Evolutionary conservation across 2,113 vertebrate species (phyloP), one percentile per base, ranked within the genome.

Genomic region (Probosciger aterrimus): DNA sequence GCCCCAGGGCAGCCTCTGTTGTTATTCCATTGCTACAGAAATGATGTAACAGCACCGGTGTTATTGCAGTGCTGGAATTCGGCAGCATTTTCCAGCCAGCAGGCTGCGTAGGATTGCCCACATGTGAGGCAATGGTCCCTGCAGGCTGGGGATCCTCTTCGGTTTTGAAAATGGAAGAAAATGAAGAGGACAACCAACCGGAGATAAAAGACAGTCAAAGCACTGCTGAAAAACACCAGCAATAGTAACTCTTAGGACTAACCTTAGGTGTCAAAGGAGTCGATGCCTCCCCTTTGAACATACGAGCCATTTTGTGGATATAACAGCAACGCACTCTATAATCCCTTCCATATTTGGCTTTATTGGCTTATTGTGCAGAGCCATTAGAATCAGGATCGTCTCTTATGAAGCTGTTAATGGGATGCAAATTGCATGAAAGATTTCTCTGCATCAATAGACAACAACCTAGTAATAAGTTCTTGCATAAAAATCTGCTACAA

Each of bases 371-470:
- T 87, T 92, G 76, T 93, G 88, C 63, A 60, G 31, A 46, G 25
- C 50, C 76, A 95, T 91, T 89, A 89, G 82, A 89, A 91, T 84
- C 49, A 63, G 69, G 88, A 83, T 68, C 0, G 0, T 82, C 90
- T 90, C 95, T 93, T 91, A 57, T 70, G 93, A 93, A 92, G 77
- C 78, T 75, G 78, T 85, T 89, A 92, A 86, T 68, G 50, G 88
- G 49, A 77, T 74, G 57, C 49, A 95, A 91, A 93, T 90, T 77
- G 52, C 52, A 68, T 60, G 55, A 74, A 85, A 85, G 82, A 90
- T 77, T 88, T 90, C 53, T 88, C 68, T 39, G 88, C 77, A 94
- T 93, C 92, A 84, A n/a, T 86, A 86, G 88, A 37, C 87, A 96
- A 92, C 63, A 80, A 92, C 65, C 60, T 79, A 76, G 85, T 77